Percentiles rank a stretch among this genome's conserved stretches.
phyloP scores from a whole-genome alignment of 1,140 invertebrate species.

The Drosophila equinoxialis region DNA sequence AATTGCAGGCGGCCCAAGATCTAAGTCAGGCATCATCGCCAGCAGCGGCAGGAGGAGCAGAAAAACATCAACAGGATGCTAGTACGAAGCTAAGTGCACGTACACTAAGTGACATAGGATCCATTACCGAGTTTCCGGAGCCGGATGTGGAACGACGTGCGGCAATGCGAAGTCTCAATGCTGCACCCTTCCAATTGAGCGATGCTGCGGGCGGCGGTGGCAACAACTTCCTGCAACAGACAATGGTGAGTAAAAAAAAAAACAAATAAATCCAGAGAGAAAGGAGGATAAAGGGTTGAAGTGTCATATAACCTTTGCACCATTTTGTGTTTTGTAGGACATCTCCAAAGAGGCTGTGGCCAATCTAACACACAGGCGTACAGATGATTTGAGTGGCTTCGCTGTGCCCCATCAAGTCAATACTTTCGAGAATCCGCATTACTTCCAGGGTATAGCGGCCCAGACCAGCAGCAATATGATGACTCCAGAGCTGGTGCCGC shows the following conservation, averaged over 20 bases:
- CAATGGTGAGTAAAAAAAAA: conserved; percentile 64
- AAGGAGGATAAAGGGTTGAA: neutral
- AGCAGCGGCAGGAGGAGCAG: conserved; percentile 40
- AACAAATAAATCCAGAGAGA: neutral
- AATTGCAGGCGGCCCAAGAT: conserved; percentile 57
- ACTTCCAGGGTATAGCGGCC: conserved; percentile 65
- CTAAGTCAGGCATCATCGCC: conserved; percentile 49
- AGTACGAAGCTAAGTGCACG: conserved; percentile 85
- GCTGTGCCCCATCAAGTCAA: conserved; percentile 58
- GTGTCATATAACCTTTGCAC: neutral
- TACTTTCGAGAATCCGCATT: conserved; percentile 79
- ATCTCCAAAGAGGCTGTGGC: conserved; percentile 77
- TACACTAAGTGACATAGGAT: conserved; percentile 88
- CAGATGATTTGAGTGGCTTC: conserved; percentile 75
- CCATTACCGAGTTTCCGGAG: conserved; percentile 88
- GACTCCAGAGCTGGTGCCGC: conserved; percentile 70
- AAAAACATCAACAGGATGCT: conserved; percentile 58
- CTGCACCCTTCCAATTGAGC: conserved; percentile 59
- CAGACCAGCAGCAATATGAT: conserved; percentile 53
- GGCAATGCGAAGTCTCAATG: conserved; percentile 69
- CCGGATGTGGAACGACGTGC: conserved; percentile 84
- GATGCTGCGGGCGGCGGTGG: conserved; percentile 52
- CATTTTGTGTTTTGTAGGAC: conserved; percentile 41
- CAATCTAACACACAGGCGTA: conserved; percentile 75
- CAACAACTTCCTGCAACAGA: conserved; percentile 57